These are phyloP conservation scores for Odocoileus hemionus DNA, from an alignment of 2,113 vertebrate genomes.

Conservation along the genomic window DNA sequence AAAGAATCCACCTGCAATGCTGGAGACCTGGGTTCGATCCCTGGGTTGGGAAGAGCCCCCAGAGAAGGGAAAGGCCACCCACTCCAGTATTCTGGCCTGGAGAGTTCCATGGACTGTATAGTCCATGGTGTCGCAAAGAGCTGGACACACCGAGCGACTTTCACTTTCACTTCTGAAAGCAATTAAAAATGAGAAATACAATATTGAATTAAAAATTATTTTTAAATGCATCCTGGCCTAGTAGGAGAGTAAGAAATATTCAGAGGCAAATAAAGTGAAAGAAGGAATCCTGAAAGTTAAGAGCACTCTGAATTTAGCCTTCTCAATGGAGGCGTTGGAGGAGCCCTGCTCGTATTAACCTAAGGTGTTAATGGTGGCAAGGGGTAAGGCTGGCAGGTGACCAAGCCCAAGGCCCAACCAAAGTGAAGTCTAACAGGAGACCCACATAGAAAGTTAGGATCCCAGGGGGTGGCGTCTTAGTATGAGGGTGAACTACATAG, in stretches of 20 bases:
- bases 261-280: not conserved
- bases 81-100: not conserved
- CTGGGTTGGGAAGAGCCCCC: not conserved
- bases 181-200: not conserved
- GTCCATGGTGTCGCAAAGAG: not conserved
- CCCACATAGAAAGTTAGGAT: not conserved
- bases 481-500: not conserved
- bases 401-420: not conserved
- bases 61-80: not conserved
- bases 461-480: not conserved
- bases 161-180: not conserved
- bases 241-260: not conserved
- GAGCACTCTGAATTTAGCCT: not conserved
- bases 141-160: not conserved
- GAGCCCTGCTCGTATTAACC: not conserved
- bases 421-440: not conserved
- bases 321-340: not conserved
- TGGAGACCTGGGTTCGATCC: not conserved
- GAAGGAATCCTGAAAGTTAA: not conserved
- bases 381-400: not conserved
- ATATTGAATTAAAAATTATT: not conserved
- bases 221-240: not conserved
- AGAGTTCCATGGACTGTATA: not conserved
- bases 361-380: not conserved
- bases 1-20: not conserved